phyloP scores from a whole-genome alignment of 2,888 invertebrate genomes.

The Dynastes hyllus region DNA sequence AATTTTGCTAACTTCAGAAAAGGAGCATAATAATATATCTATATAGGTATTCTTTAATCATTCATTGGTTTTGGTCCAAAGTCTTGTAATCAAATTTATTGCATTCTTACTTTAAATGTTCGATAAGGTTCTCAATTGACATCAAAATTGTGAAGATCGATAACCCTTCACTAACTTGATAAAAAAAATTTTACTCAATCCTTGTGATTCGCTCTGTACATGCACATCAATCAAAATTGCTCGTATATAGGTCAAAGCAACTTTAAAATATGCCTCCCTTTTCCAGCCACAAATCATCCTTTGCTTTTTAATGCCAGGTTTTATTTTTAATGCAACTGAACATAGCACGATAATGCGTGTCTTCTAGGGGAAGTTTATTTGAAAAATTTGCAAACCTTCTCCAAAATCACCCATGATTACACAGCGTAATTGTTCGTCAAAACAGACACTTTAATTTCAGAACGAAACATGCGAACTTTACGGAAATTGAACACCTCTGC shows the following conservation, averaged over 20 bases:
- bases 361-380: slow-evolving; percentile 16
- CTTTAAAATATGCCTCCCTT: neutral
- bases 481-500: slow-evolving; percentile 29
- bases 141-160: too few relatives aligned
- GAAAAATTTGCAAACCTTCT: slow-evolving; percentile 63
- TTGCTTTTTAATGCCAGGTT: slow-evolving; percentile 1
- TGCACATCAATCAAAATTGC: neutral
- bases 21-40: too few relatives aligned
- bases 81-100: too few relatives aligned
- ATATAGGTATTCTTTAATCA: too few relatives aligned
- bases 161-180: too few relatives aligned
- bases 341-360: slow-evolving; percentile 23
- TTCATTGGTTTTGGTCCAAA: too few relatives aligned
- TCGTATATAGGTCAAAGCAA: neutral
- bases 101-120: too few relatives aligned
- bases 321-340: slow-evolving; percentile 9
- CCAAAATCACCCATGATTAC: slow-evolving; percentile 67
- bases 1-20: too few relatives aligned
- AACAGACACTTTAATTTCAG: slow-evolving; percentile 61
- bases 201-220: neutral
- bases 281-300: slow-evolving; percentile 13
- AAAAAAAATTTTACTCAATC: too few relatives aligned
- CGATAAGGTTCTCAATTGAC: too few relatives aligned
- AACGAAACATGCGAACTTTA: slow-evolving; percentile 58
- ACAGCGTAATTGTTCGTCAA: slow-evolving; percentile 57